Evolutionary conservation across 2,113 vertebrate species (phyloP).

Genomic region (Dolichallabes microphthalmus): DNA sequence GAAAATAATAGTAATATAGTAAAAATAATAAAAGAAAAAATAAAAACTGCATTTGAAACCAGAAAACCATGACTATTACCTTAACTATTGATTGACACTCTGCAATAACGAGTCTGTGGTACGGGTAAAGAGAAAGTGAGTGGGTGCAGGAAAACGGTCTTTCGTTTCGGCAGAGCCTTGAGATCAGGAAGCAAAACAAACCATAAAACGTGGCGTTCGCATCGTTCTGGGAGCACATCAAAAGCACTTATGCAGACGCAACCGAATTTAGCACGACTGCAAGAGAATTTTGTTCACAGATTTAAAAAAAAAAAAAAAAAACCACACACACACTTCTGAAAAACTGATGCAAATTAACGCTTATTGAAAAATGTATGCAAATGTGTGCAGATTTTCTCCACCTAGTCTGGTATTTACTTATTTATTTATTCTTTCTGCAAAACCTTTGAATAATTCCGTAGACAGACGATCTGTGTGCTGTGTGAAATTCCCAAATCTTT

Average conservation of each 20-base stretch:
- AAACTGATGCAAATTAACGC: constrained; percentile 67
- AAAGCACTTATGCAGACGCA: constrained; percentile 56
- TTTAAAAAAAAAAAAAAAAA: constrained; percentile 36
- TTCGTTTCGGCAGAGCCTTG: constrained; percentile 6
- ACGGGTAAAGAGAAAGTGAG: constrained; percentile 31
- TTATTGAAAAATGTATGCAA: constrained; percentile 71
- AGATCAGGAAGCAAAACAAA: constrained; percentile 51
- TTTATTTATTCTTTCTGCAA: constrained; percentile 46
- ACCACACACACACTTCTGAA: constrained; percentile 60
- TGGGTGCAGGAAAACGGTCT: constrained; percentile 38
- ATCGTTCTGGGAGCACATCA: constrained; percentile 50
- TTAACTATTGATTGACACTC: constrained; percentile 18
- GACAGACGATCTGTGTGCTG: constrained; percentile 68
- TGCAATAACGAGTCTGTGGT: constrained; percentile 34
- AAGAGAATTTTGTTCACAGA: constrained; percentile 51
- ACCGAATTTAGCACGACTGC: constrained; percentile 49
- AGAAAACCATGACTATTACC: not conserved
- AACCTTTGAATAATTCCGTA: constrained; percentile 72
- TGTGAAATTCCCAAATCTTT: constrained; percentile 76
- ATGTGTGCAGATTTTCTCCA: constrained; percentile 74
- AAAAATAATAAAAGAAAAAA: too few species aligned
- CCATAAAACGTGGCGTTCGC: constrained; percentile 26
- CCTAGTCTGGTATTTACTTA: constrained; percentile 40
- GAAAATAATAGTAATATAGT: not conserved
- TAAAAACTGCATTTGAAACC: not conserved